A percentile compares a stretch with the other conserved stretches of the same genome.
phyloP scores from a whole-genome alignment of 2,888 invertebrate species.

The Andrena bicolor region DNA sequence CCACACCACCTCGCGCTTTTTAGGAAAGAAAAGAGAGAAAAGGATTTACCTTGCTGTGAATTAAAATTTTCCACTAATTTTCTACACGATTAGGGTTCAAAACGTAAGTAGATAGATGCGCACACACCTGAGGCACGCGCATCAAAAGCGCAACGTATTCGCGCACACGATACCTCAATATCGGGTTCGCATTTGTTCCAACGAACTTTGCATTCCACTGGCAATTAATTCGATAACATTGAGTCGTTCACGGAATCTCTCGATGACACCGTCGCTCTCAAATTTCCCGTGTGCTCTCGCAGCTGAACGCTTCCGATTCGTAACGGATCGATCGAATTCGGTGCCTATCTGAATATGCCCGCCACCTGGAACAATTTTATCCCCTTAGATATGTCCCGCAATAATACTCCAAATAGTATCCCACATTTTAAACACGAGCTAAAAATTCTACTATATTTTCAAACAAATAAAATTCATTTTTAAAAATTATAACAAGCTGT shows the following conservation, averaged over 20 bases:
- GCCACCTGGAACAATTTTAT: slow-evolving; percentile 22
- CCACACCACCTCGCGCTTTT: background rate
- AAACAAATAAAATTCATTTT: too few relatives aligned
- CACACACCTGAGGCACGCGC: background rate
- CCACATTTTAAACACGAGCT: background rate
- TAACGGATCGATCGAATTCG: slow-evolving; percentile 20
- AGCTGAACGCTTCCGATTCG: slow-evolving; percentile 37
- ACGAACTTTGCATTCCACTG: slow-evolving; percentile 47
- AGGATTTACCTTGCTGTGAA: background rate
- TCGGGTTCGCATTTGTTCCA: slow-evolving; percentile 46
- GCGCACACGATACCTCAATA: slow-evolving; percentile 36
- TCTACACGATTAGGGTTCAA: background rate
- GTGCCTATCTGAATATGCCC: background rate
- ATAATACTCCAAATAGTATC: slow-evolving; percentile 1
- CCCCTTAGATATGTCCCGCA: slow-evolving; percentile 1
- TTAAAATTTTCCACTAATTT: background rate
- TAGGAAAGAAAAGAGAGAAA: background rate
- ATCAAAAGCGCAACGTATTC: background rate
- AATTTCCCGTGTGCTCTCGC: slow-evolving; percentile 53
- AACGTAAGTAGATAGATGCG: background rate
- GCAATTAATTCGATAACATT: slow-evolving; percentile 65
- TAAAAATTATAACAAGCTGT: too few relatives aligned
- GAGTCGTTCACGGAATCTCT: slow-evolving; percentile 40
- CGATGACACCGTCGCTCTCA: slow-evolving; percentile 35
- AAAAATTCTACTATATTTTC: too few relatives aligned